Base-by-base conservation (phyloP, 2,797 vertebrate genomes). In the Enteromius viviparus region DNA sequence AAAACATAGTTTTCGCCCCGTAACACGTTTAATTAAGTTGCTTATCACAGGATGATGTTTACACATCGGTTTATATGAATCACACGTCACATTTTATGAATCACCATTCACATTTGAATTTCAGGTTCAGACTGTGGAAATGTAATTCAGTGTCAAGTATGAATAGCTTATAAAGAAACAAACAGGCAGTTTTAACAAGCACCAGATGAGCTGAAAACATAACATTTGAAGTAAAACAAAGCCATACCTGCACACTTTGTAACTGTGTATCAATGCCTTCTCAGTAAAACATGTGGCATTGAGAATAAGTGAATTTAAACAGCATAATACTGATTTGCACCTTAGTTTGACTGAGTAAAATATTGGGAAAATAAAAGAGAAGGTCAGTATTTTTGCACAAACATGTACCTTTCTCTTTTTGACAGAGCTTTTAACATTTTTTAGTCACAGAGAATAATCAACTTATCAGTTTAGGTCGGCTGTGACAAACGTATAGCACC, bases 151-250 rank as follows among this genome's bases (percentile, higher is more conserved):
- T 83, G 66, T 69, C 78, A 71, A 64, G 70, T 45, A 47, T 84
- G 74, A 86, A 81, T 75, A 86, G 68, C 83, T 84, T 84, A 87
- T 79, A 42, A 83, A 72, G 68, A 68, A 83, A 32, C 65, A 76
- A 72, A 66, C 65, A 72, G 58, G 53, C 87, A 80, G 26, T 70
- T 72, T 89, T 88, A 90, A 87, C 87, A 82, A 93, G 89, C 89
- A 92, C 89, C 89, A 75, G 51, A 89, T 17, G 76, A 88, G 32
- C 29, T 83, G 62, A 69, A 85, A 86, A 84, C 81, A 86, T 70
- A 26, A 90, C 90, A 88, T 64, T 79, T 83, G 34, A 82, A 85
- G 17, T 86, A 51, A n/a, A 55, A 23, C 77, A 87, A 86, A 86
- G 29, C 77, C 78, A 51, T 64, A 23, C 19, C 29, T 85, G 85